A percentile compares a stretch with the other conserved stretches of the same genome.
phyloP scores from a whole-genome alignment of 2,888 invertebrate species.

The Celastrina argiolus region DNA sequence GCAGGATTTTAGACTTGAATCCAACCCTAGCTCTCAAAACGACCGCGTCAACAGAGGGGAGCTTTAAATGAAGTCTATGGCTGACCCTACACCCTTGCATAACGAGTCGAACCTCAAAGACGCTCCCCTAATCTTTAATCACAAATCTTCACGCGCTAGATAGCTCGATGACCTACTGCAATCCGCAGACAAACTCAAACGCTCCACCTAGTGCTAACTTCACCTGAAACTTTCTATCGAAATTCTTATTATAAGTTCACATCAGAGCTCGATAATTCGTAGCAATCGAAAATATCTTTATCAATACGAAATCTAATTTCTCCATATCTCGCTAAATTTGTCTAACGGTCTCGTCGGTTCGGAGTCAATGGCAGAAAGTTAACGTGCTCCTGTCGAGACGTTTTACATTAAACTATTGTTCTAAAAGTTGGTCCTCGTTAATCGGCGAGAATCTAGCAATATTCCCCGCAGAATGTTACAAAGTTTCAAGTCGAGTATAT shows the following conservation, averaged over 20 bases:
- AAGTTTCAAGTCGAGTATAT: background rate
- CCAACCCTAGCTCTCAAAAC: slow-evolving; percentile 1
- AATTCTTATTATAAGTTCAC: background rate
- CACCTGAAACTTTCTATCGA: background rate
- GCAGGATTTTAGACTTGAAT: background rate
- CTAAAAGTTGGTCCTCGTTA: background rate
- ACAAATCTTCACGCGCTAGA: slow-evolving; percentile 7
- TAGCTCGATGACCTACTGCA: background rate
- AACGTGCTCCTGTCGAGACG: background rate
- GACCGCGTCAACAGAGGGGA: background rate
- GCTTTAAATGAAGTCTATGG: background rate
- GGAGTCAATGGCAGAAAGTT: background rate
- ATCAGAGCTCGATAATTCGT: background rate
- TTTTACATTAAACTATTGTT: background rate
- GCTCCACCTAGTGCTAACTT: background rate
- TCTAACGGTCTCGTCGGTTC: background rate
- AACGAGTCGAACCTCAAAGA: background rate
- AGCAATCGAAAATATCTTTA: background rate
- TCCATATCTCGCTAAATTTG: background rate
- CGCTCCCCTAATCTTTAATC: background rate
- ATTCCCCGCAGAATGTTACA: background rate
- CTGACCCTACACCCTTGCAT: background rate
- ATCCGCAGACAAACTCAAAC: background rate
- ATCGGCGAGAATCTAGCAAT: background rate
- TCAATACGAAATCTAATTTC: background rate